Conservation (phyloP, 2,888 invertebrate genomes). For the Ennomos quercinarius region DNA sequence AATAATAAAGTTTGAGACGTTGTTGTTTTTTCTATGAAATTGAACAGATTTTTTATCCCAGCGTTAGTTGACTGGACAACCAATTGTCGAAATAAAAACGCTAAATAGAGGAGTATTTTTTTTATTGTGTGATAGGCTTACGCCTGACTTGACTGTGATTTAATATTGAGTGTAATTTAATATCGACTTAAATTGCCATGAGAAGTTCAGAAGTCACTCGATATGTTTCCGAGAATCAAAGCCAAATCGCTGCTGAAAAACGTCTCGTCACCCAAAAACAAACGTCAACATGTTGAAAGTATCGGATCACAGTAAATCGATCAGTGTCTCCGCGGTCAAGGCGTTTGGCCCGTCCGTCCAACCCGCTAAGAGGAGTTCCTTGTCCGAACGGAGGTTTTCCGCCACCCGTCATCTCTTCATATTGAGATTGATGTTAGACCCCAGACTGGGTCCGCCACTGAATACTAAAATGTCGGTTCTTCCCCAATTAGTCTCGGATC, state of each 20-base stretch:
- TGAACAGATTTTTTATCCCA: too few relatives aligned
- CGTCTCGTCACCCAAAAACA: background rate
- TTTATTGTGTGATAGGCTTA: too few relatives aligned
- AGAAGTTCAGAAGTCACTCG: too few relatives aligned
- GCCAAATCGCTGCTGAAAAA: too few relatives aligned
- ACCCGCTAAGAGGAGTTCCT: conserved; percentile 78
- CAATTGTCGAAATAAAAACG: background rate
- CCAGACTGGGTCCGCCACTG: conserved; percentile 63
- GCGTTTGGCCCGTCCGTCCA: conserved; percentile 50
- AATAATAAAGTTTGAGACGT: conserved; percentile 43
- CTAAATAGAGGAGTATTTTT: too few relatives aligned
- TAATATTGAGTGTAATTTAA: too few relatives aligned
- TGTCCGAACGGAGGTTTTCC: conserved; percentile 74
- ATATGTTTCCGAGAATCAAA: too few relatives aligned
- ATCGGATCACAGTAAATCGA: conserved; percentile 61
- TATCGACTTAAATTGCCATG: too few relatives aligned
- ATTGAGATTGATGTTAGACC: conserved; percentile 83
- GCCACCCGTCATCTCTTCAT: conserved; percentile 76
- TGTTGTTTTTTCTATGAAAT: conserved; percentile 23
- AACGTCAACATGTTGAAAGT: conserved; percentile 22
- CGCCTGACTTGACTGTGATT: too few relatives aligned
- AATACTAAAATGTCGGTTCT: conserved; percentile 81
- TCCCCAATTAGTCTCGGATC: conserved; percentile 79
- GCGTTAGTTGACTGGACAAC: background rate
- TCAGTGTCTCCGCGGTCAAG: conserved; percentile 55